phyloP scores from a whole-genome alignment of 2,888 invertebrate genomes.

The Conchocele bisecta region DNA sequence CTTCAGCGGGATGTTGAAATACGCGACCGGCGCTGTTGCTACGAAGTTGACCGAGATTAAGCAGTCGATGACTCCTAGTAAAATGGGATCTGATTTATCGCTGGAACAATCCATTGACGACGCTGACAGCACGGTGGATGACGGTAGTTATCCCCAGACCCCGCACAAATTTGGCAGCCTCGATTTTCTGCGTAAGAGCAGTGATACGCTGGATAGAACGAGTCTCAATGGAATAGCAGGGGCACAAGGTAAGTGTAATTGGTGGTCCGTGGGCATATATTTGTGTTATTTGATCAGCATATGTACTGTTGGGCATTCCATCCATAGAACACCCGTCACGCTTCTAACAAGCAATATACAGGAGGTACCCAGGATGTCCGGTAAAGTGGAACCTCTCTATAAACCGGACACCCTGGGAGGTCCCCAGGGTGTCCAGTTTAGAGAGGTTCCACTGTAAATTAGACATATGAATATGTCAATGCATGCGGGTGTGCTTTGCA shows the following conservation, averaged over 20 bases:
- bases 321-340: no score
- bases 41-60: slow-evolving; percentile 78
- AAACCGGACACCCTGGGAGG: no score
- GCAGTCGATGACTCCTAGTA: slow-evolving; percentile 77
- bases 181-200: slow-evolving; percentile 59
- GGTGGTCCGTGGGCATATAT: no score
- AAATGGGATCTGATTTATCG: slow-evolving; percentile 68
- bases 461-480: no score
- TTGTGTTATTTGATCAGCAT: no score
- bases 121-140: slow-evolving; percentile 64
- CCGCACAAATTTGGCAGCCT: slow-evolving; percentile 48
- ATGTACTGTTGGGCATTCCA: no score
- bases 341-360: no score
- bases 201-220: slow-evolving; percentile 49
- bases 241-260: slow-evolving; percentile 1
- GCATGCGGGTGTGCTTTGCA: no score
- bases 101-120: slow-evolving; percentile 68
- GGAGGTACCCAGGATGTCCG: no score
- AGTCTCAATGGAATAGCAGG: slow-evolving; percentile 48
- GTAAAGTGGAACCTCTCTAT: no score
- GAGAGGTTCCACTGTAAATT: no score
- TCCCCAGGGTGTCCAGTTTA: no score
- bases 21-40: slow-evolving; percentile 71
- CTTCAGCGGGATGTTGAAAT: slow-evolving; percentile 73
- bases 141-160: slow-evolving; percentile 44